A percentile compares a stretch with the other conserved stretches of the same genome.
Conservation (phyloP, 2,113 vertebrate genomes). For the Cyphomyrus discorhynchus region DNA sequence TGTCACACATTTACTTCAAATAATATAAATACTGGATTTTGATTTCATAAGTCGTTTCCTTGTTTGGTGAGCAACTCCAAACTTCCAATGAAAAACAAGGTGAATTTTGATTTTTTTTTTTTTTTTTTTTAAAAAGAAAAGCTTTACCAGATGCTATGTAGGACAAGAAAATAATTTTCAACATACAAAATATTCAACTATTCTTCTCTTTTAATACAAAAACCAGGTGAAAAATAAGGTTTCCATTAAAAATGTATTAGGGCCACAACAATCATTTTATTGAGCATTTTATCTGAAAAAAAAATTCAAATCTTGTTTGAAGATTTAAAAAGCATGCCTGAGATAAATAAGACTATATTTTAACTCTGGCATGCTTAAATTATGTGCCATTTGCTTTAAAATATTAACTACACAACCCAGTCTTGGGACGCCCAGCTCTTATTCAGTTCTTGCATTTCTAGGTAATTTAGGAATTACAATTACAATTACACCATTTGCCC, state of each 20-base stretch:
- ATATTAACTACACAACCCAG: neutral
- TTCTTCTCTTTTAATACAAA: neutral
- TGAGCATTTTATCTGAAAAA: neutral
- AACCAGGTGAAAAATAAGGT: neutral
- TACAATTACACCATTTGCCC: conserved; percentile 7
- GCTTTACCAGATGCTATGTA: neutral
- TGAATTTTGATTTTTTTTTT: no score
- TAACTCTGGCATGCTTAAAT: neutral
- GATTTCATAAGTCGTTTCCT: neutral
- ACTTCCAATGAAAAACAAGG: neutral
- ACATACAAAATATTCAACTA: neutral
- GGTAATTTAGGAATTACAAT: neutral
- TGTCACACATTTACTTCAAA: neutral
- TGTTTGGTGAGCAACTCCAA: neutral
- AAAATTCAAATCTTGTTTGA: neutral
- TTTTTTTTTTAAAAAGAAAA: neutral
- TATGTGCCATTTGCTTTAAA: conserved; percentile 15
- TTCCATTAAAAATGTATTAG: neutral
- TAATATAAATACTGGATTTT: conserved; percentile 2
- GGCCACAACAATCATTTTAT: neutral
- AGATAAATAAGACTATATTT: neutral
- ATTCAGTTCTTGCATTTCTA: neutral
- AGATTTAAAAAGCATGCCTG: neutral
- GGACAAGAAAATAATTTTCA: neutral
- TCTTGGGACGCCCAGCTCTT: neutral